Evolutionary conservation across 2,888 invertebrate genomes (phyloP).

Genomic region (Tetheella fluctuosa): DNA sequence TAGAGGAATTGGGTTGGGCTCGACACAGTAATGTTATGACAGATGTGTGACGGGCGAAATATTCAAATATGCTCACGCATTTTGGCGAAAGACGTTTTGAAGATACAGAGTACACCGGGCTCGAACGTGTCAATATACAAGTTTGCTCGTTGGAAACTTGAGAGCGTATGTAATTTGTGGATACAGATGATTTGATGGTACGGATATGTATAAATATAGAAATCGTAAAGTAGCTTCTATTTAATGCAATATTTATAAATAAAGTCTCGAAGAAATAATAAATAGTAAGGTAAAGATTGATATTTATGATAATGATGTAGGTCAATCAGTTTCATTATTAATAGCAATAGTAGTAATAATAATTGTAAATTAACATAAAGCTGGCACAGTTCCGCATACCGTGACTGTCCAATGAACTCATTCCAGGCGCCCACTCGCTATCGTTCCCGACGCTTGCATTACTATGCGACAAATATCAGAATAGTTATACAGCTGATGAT

Average conservation of each 20-base stretch:
- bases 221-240: not conserved
- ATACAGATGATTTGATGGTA: not conserved
- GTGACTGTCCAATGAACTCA: conserved; percentile 72
- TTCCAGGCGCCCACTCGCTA: conserved; percentile 61
- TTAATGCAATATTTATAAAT: no score
- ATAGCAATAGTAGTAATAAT: conserved; percentile 24
- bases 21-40: conserved; percentile 17
- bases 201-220: not conserved
- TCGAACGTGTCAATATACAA: not conserved
- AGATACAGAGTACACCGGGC: not conserved
- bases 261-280: no score
- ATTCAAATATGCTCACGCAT: not conserved
- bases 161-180: not conserved
- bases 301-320: not conserved
- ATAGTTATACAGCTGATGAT: conserved; percentile 32
- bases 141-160: not conserved
- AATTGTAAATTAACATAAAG: conserved; percentile 7
- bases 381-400: conserved; percentile 69
- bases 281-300: no score
- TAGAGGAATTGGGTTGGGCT: conserved; percentile 32
- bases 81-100: not conserved
- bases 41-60: not conserved
- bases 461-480: conserved; percentile 52
- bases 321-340: conserved; percentile 16
- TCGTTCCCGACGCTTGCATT: conserved; percentile 42